These are phyloP conservation scores for Dermochelys coriacea DNA, from an alignment of 2,797 vertebrate genomes.

Conservation along the genomic window DNA sequence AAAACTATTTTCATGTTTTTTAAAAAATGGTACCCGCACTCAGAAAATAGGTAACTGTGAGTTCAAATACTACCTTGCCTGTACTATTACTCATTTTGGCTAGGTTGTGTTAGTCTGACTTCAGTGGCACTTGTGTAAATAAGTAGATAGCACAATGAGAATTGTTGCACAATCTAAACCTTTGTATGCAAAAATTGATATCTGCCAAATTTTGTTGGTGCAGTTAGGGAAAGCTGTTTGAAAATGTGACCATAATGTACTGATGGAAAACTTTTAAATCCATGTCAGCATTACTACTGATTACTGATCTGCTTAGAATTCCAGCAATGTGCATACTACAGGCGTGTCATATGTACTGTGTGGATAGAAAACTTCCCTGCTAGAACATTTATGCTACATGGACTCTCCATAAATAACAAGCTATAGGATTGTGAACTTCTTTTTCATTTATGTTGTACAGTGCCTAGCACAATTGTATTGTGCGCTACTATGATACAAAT, in stretches of 20 bases:
- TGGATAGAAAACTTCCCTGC: not conserved
- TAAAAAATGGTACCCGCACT: accelerated
- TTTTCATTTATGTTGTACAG: not conserved
- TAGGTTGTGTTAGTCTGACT: not conserved
- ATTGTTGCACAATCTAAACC: not conserved
- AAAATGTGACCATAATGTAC: not conserved
- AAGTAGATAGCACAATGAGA: not conserved
- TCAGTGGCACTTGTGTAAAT: not conserved
- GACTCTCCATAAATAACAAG: too few relatives aligned
- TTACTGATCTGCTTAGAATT: not conserved
- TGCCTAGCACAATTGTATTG: not conserved
- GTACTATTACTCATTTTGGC: not conserved
- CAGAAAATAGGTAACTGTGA: not conserved
- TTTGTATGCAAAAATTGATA: not conserved
- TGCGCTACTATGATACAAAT: not conserved
- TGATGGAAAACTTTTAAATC: not conserved
- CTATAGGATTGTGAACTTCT: too few relatives aligned
- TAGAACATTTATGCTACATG: too few relatives aligned
- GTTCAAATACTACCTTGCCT: not conserved
- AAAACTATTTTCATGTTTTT: not conserved
- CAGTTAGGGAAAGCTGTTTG: not conserved
- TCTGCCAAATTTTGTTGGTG: not conserved
- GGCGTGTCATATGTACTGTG: not conserved
- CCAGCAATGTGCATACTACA: not conserved
- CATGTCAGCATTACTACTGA: not conserved